Evolutionary conservation across 2,797 vertebrate genomes (phyloP).

Genomic region (Taenioides sp.): DNA sequence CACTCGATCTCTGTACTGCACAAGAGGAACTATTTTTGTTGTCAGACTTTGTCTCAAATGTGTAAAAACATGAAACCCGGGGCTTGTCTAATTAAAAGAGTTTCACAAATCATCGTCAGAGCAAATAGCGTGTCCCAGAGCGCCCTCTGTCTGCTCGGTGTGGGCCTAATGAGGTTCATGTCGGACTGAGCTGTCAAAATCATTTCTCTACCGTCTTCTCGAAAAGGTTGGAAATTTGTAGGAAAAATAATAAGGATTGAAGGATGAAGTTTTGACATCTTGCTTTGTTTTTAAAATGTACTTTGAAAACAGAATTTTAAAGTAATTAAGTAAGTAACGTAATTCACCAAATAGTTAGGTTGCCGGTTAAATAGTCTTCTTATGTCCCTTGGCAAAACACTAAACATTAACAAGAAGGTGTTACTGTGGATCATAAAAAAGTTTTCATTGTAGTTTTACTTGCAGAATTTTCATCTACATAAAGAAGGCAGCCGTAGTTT

Average conservation of each 20-base stretch:
- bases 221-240: background rate
- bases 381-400: background rate
- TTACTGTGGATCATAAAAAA: no score
- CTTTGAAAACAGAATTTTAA: no score
- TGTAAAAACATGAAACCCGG: background rate
- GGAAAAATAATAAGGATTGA: background rate
- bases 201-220: background rate
- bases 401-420: background rate
- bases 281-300: background rate
- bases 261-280: background rate
- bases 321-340: no score
- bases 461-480: no score
- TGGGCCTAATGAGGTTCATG: constrained; percentile 37
- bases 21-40: background rate
- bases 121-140: constrained; percentile 16
- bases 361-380: background rate
- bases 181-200: constrained; percentile 1
- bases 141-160: constrained; percentile 26
- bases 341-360: no score
- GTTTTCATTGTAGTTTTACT: no score
- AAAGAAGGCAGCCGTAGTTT: no score
- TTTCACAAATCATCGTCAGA: constrained; percentile 30
- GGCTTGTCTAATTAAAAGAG: constrained; percentile 48
- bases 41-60: constrained; percentile 10
- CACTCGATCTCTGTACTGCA: background rate